Evolutionary conservation across 2,113 vertebrate species (phyloP), one percentile per base, ranked within the genome.

Genomic region (Synodontis membranacea): DNA sequence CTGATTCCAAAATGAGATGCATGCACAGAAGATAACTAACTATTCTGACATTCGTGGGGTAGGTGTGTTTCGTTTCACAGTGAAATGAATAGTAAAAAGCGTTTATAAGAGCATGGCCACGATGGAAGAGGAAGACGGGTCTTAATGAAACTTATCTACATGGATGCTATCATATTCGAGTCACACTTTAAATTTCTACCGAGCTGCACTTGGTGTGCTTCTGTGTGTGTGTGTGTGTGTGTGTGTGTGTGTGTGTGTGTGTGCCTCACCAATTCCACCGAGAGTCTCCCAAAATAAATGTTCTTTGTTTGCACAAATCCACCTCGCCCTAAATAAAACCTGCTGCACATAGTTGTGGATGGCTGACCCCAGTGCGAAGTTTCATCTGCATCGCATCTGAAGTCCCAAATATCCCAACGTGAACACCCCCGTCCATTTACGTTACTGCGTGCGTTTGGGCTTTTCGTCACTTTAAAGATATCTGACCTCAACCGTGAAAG

Each of bases 241-340:
- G 54, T 48, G 46, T 70, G n/a, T 44, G 56, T 66, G 25, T 82
- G 80, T 48, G n/a, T 66, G 60, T 82, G 81, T 66, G 46, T 39
- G 31, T 39, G 46, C 19, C 42, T 39, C 52, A 37, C 21, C 66
- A 34, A 52, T 21, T 54, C 37, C 76, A 70, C 25, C 4, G 50
- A 86, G 82, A 44, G 31, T 25, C 48, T 89, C 87, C 87, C 64
- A 86, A 66, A 90, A 90, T 88, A 89, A 80, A 31, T 37, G 70
- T 64, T 84, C 82, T 87, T 88, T 90, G 87, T 88, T 86, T 58
- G 4, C 84, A 58, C 58, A 88, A 89, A 90, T 88, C 87, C 87
- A 31, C 58, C 42, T 34, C 66, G 25, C 81, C 66, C 87, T 84
- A 88, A 88, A 89, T 86, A 85, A 87, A 86, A 56, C 84, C 75